A percentile compares a stretch with the other conserved stretches of the same genome.
Evolutionary conservation across 2,797 vertebrate genomes (phyloP).

Genomic region (Masticophis lateralis): DNA sequence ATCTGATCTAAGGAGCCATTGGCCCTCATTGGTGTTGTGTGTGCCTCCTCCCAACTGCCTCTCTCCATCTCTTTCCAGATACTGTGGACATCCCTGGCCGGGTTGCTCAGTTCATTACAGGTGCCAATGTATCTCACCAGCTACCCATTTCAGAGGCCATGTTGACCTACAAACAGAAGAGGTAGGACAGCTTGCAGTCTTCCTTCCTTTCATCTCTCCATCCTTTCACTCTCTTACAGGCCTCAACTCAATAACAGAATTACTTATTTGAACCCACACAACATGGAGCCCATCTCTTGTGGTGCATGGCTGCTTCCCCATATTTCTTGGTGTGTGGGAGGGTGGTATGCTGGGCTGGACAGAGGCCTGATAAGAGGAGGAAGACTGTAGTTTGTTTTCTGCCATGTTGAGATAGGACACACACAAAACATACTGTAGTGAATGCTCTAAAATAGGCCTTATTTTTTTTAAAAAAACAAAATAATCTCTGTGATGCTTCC

Average conservation of each 20-base stretch:
- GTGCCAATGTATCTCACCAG: slow-evolving; percentile 87
- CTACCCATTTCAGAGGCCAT: slow-evolving; percentile 97
- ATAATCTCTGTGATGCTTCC: background rate
- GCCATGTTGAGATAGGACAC: background rate
- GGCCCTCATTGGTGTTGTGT: too few relatives aligned
- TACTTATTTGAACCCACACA: background rate
- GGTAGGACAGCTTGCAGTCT: slow-evolving; percentile 73
- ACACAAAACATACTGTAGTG: background rate
- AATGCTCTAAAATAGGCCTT: background rate
- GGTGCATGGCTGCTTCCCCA: background rate
- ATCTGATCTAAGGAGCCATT: background rate
- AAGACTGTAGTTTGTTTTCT: background rate
- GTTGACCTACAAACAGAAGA: slow-evolving; percentile 95
- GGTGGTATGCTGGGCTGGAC: too few relatives aligned
- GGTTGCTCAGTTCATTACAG: slow-evolving; percentile 86
- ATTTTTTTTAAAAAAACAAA: background rate
- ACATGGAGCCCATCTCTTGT: background rate
- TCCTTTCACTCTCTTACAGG: background rate
- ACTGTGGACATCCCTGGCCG: slow-evolving; percentile 86
- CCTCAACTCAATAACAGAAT: background rate
- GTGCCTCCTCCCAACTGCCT: rapidly evolving
- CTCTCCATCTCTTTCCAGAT: slow-evolving; percentile 68
- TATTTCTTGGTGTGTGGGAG: background rate
- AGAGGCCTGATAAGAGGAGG: background rate
- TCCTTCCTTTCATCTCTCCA: too few relatives aligned